Conservation (phyloP, 2,797 vertebrate species). For the Furcifer pardalis region DNA sequence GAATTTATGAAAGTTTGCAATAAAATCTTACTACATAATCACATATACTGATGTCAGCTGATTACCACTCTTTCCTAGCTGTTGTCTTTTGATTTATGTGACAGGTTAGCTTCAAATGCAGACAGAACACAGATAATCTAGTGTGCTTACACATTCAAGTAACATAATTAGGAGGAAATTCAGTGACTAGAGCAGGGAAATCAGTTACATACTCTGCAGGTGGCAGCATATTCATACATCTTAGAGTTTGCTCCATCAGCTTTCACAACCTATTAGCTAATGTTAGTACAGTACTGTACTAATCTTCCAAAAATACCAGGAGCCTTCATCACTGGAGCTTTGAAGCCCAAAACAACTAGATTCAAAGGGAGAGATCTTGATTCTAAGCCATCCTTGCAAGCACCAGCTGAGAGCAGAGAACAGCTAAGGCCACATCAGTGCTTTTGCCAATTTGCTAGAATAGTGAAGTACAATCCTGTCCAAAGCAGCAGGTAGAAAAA, state of each 20-base stretch:
- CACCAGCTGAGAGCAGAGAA: no score
- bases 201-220: slow-evolving; percentile 47
- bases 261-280: slow-evolving; percentile 22
- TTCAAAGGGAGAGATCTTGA: no score
- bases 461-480: no score
- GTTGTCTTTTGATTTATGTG: not conserved
- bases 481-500: no score
- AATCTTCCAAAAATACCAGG: slow-evolving; percentile 12
- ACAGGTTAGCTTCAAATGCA: not conserved
- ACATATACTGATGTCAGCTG: not conserved
- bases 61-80: not conserved
- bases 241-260: not conserved
- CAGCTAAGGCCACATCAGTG: no score
- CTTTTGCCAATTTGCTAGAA: no score
- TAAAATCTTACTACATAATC: not conserved
- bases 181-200: not conserved
- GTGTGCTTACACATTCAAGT: not conserved
- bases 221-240: slow-evolving; percentile 53
- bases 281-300: rapidly evolving
- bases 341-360: no score
- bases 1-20: not conserved
- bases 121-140: not conserved
- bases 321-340: not conserved
- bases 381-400: no score
- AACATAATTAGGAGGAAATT: not conserved